phyloP scores from a whole-genome alignment of 2,797 vertebrate genomes.

The Poeciliopsis infans region DNA sequence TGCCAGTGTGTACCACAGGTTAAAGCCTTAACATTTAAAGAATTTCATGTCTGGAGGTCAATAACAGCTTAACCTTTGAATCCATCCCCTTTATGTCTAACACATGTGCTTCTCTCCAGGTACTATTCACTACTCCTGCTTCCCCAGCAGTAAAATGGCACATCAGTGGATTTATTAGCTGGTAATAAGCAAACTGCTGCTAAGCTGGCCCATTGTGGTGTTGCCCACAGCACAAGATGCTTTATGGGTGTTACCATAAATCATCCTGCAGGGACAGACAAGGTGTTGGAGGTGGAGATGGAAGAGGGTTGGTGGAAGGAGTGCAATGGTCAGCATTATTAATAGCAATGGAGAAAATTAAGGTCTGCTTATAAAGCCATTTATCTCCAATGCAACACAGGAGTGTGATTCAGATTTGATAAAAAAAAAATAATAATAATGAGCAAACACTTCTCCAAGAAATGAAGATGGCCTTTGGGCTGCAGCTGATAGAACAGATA shows the following conservation, averaged over 20 bases:
- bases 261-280: slow-evolving; percentile 44
- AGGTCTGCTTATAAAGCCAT: slow-evolving; percentile 11
- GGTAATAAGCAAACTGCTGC: slow-evolving; percentile 51
- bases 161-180: slow-evolving; percentile 63
- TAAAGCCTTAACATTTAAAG: slow-evolving; percentile 2
- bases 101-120: slow-evolving; percentile 24
- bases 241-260: slow-evolving; percentile 49
- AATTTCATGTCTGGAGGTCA: slow-evolving; percentile 41
- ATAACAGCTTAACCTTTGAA: slow-evolving; percentile 26
- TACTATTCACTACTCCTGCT: slow-evolving; percentile 49
- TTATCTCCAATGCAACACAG: neutral
- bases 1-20: neutral
- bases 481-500: slow-evolving; percentile 19
- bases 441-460: slow-evolving; percentile 11
- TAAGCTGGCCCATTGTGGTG: slow-evolving; percentile 38
- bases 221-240: slow-evolving; percentile 36
- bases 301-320: slow-evolving; percentile 1
- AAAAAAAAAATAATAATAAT: neutral
- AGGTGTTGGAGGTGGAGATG: neutral
- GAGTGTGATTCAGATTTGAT: slow-evolving; percentile 34
- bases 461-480: slow-evolving; percentile 51
- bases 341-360: slow-evolving; percentile 14
- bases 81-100: slow-evolving; percentile 24
- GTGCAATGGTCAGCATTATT: neutral
- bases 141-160: slow-evolving; percentile 46